phyloP scores from a whole-genome alignment of 2,888 invertebrate species.

The Caenorhabditis sp. region DNA sequence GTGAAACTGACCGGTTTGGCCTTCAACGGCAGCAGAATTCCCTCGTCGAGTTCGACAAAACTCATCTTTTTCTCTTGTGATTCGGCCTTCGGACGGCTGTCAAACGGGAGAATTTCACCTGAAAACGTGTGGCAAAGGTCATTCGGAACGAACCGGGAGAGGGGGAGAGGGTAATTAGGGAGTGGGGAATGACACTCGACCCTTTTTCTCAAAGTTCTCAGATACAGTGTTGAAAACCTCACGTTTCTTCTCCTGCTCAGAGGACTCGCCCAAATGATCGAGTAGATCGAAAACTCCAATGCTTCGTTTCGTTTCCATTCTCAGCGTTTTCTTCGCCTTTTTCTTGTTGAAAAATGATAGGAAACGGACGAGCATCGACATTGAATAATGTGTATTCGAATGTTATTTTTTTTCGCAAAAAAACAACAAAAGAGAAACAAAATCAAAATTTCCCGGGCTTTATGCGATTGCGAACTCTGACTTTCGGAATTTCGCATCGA shows the following conservation, averaged over 20 bases:
- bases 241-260: constrained; percentile 3
- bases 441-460: constrained; percentile 32
- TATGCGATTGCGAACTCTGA: constrained; percentile 40
- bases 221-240: too few relatives aligned
- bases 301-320: constrained; percentile 19
- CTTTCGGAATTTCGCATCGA: constrained; percentile 34
- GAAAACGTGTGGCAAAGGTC: constrained; percentile 53
- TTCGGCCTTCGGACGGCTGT: constrained; percentile 36
- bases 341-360: constrained; percentile 26
- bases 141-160: constrained; percentile 13
- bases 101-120: constrained; percentile 51
- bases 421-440: constrained; percentile 22
- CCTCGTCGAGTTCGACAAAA: constrained; percentile 52
- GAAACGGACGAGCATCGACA: constrained; percentile 34
- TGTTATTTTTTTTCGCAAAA: constrained; percentile 21
- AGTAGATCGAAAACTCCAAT: constrained; percentile 43
- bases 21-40: constrained; percentile 49
- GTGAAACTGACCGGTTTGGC: constrained; percentile 46
- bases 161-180: too few relatives aligned
- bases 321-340: constrained; percentile 6
- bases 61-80: constrained; percentile 30
- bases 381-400: constrained; percentile 11
- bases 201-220: background rate
- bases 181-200: too few relatives aligned
- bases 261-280: constrained; percentile 31